phyloP scores from a whole-genome alignment of 2,113 vertebrate species.

The Eonycteris spelaea region DNA sequence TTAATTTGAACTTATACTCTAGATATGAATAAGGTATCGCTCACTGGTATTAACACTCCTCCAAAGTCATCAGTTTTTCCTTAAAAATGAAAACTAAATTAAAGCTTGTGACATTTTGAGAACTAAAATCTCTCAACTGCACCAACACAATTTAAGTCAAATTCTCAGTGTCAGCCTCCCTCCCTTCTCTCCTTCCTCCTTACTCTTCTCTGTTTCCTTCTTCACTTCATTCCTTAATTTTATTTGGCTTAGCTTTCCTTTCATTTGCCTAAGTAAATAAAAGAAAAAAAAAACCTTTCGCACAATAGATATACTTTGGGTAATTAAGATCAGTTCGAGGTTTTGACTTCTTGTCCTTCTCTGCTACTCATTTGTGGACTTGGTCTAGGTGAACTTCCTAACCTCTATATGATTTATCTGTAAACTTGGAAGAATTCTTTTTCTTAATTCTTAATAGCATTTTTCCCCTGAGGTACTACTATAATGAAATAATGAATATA shows the following conservation, averaged over 20 bases:
- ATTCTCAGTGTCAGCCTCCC: not conserved
- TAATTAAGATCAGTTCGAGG: not conserved
- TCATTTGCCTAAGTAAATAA: slow-evolving; percentile 36
- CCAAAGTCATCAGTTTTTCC: slow-evolving; percentile 20
- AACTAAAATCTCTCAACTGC: slow-evolving; percentile 25
- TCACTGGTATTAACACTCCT: not conserved
- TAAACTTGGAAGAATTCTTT: slow-evolving; percentile 30
- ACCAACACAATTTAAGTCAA: not conserved
- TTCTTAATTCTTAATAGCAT: slow-evolving; percentile 11
- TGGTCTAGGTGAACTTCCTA: slow-evolving; percentile 16
- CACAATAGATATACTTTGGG: not conserved
- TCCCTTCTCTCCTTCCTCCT: not conserved
- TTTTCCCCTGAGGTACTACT: slow-evolving; percentile 2
- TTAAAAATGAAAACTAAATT: slow-evolving; percentile 47
- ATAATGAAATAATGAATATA: slow-evolving; percentile 64
- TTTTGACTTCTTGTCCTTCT: slow-evolving; percentile 2
- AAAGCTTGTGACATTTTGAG: slow-evolving; percentile 33
- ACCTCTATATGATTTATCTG: not conserved
- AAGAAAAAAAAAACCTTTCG: not conserved
- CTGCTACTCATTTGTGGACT: not conserved
- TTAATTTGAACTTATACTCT: slow-evolving; percentile 42
- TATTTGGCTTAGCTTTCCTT: slow-evolving; percentile 28
- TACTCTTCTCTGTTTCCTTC: not conserved
- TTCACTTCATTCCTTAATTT: not conserved
- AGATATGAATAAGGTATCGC: slow-evolving; percentile 8